Evolutionary conservation across 1,140 invertebrate genomes (phyloP).

Genomic region (Drosophila bifasciata): DNA sequence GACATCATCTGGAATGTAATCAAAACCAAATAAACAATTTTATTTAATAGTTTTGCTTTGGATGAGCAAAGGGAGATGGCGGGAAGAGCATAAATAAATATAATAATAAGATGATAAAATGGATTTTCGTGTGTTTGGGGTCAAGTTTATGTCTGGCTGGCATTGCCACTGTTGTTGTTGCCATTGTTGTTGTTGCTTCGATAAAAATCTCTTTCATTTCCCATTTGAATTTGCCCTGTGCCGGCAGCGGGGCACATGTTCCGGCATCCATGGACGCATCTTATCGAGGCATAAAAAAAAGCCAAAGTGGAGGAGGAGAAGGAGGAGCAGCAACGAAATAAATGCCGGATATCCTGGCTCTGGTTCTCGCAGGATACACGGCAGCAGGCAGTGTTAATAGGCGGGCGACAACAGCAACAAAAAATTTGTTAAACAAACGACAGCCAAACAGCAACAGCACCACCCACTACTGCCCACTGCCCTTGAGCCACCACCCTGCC

Average conservation of each 20-base stretch:
- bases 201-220: slow-evolving; percentile 80
- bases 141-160: slow-evolving; percentile 50
- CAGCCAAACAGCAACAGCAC: too few relatives aligned
- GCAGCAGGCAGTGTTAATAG: slow-evolving; percentile 51
- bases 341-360: slow-evolving; percentile 70
- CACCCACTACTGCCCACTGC: too few relatives aligned
- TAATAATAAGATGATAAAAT: slow-evolving; percentile 77
- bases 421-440: slow-evolving; percentile 65
- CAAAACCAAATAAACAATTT: slow-evolving; percentile 26
- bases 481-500: too few relatives aligned
- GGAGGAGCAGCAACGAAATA: slow-evolving; percentile 66
- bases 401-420: slow-evolving; percentile 37
- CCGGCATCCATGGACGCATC: slow-evolving; percentile 30
- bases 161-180: not conserved
- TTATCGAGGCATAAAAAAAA: slow-evolving; percentile 56
- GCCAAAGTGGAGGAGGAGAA: slow-evolving; percentile 4
- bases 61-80: too few relatives aligned
- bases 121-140: slow-evolving; percentile 73
- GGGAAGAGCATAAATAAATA: slow-evolving; percentile 56
- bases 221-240: slow-evolving; percentile 69
- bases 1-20: slow-evolving; percentile 24
- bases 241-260: slow-evolving; percentile 24
- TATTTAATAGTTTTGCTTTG: slow-evolving; percentile 43
- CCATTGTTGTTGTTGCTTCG: slow-evolving; percentile 19
- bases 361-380: slow-evolving; percentile 27